Evolutionary conservation across 2,113 vertebrate genomes (phyloP).

Genomic region (Rhombomys opimus): DNA sequence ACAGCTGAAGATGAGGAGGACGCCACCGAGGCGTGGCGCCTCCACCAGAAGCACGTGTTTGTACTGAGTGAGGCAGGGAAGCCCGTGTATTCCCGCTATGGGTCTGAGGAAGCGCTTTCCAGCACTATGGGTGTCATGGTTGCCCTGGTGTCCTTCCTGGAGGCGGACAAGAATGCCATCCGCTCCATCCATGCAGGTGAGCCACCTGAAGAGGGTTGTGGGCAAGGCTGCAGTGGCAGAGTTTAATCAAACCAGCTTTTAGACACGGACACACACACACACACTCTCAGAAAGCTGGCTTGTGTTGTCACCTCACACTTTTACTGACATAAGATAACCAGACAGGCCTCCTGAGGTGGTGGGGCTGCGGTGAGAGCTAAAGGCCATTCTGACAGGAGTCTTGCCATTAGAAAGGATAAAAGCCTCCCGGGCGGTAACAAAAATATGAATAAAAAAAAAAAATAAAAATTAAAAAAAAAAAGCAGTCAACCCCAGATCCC

Average conservation of each 20-base stretch:
- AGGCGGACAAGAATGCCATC: constrained; percentile 95
- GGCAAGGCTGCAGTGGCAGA: background rate
- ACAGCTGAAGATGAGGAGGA: constrained; percentile 90
- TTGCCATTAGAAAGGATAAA: background rate
- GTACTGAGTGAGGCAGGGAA: constrained; percentile 98
- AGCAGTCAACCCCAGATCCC: background rate
- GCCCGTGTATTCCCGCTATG: constrained; percentile 97
- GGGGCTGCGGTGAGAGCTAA: background rate
- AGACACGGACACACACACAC: background rate
- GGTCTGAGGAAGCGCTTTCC: constrained; percentile 97
- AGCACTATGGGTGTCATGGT: constrained; percentile 99
- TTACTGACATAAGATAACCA: background rate
- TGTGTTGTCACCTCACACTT: background rate
- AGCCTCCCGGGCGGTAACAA: background rate
- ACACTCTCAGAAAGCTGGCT: background rate
- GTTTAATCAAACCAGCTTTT: background rate
- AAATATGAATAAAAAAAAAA: background rate
- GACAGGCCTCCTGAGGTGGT: background rate
- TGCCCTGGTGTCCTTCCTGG: constrained; percentile 96
- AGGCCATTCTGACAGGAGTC: background rate
- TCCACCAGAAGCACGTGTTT: constrained; percentile 96
- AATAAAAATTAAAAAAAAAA: background rate
- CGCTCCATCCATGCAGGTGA: constrained; percentile 97
- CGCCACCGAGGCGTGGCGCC: constrained; percentile 93
- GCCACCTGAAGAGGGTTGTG: background rate